A percentile compares a stretch with the other conserved stretches of the same genome.
These are phyloP conservation scores for Acanthosepion pharaonis DNA, from an alignment of 2,888 invertebrate species.

Conservation along the genomic window DNA sequence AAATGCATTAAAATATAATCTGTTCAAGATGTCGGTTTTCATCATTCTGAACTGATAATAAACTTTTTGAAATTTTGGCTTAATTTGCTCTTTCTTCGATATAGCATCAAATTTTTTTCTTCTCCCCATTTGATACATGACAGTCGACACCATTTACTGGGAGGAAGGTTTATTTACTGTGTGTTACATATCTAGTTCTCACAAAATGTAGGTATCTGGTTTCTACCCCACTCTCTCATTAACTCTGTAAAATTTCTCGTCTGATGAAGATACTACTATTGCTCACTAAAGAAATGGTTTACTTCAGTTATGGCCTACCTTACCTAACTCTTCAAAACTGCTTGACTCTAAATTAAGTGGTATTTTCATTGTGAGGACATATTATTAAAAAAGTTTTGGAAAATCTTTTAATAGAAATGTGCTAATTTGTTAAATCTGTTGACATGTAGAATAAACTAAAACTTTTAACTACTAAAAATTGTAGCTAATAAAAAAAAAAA, in stretches of 20 bases:
- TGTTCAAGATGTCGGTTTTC: background rate
- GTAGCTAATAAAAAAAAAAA: no score
- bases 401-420: background rate
- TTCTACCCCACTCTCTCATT: conserved; percentile 17
- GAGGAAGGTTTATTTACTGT: background rate
- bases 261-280: background rate
- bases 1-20: no score
- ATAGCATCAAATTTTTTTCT: background rate
- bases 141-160: background rate
- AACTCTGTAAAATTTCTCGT: background rate
- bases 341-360: background rate
- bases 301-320: background rate
- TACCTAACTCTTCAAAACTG: background rate
- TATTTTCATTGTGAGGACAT: background rate
- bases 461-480: no score
- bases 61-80: background rate
- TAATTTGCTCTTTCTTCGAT: background rate
- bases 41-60: background rate
- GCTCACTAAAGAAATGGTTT: background rate
- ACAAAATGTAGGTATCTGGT: background rate
- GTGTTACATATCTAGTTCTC: background rate
- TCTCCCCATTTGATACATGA: background rate
- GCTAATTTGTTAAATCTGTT: background rate
- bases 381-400: background rate
- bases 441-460: no score